Evolutionary conservation across 1,140 invertebrate genomes (phyloP), one percentile per base, ranked within the genome.

Genomic region (Protaetia brevitarsis): DNA sequence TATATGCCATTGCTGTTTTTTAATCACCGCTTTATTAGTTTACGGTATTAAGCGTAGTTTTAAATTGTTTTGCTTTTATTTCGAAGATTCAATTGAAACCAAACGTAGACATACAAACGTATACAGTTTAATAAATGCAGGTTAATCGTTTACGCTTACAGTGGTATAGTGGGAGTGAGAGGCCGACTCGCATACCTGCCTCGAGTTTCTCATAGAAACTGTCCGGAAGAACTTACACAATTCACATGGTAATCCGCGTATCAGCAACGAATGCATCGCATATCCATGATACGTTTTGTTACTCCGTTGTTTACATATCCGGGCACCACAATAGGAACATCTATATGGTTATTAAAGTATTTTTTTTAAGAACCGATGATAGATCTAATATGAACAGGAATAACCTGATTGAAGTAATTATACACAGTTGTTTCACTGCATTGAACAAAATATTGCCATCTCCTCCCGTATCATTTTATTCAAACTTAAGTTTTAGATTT

Each of bases 211-310:
- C 41, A 51, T 51, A 23, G 41, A 19, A 51, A 51, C 41, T 19
- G 19, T 51, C 41, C 41, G 41, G 41, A 51, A 51, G 41, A 51
- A 23, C 6, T 51, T 51, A 51, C 26, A 51, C 41, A 51, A 51
- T 51, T 23, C 41, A 51, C 41, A 51, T 51, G 19, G 26, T 51
- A 41, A 41, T 41, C 37, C 37, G 13, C 37, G 37, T 41, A 41
- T 13, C 41, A 21, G 41, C 41, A 16, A 21, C 16, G 26, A 51
- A 51, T 23, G 19, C 41, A 19, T 51, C 41, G 41, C 11, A 23
- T 8, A 16, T 13, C 41, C 4, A 6, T 10, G 1, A 13, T 51
- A 7, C 19, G 41, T 51, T 51, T 26, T 51, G 16, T 51, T 51
- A 8, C 13, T 51, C 19, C 5, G 19, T 3, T 51, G 19, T 51